Base-by-base conservation (phyloP, 2,888 invertebrate species). In the Cephalotes varians region DNA sequence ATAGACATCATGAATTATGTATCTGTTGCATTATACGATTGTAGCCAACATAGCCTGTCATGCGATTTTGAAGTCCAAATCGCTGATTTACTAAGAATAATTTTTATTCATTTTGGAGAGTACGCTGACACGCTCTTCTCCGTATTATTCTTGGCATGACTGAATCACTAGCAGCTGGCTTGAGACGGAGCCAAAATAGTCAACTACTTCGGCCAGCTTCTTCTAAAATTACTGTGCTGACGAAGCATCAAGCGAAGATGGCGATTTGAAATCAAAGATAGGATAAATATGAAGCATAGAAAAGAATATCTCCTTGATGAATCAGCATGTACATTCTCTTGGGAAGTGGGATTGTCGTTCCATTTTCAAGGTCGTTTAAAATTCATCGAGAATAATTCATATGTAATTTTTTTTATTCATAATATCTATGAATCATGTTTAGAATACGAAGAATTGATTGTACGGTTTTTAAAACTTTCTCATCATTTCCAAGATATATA, bases 121-220 rank as follows among this genome's bases (percentile, higher is more conserved):
- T 93, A 89, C 93, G 92, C 94, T 93, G 93, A 94, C 93, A 93
- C 92, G 90, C 91, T 86, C 88, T 88, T 83, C 87, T 84, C 82
- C 79, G 77, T 91, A 90, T 91, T 94, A 94, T 94, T 94, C 94
- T 89, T 92, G 91, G 93, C 91, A 83, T 79, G 84, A 90, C 92
- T 94, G 94, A 94, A 93, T 94, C 94, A 94, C 87, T 90, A 85
- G 90, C 91, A 87, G 93, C 92, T 91, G 91, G 90, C 89, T 58
- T 82, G 82, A 21, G 77, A 56, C 77, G 77, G 25, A 56, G 91
- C 93, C 92, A 91, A 93, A 94, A 94, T 93, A 93, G 93, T 89
- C 83, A 77, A 84, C 84, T 85, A 72, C 80, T 62, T 82, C 83
- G 86, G 79, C 77, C 83, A 47, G 58, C 80, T 85, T 83, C 83